Conservation (phyloP, 2,888 invertebrate genomes). For the Doris montereyensis region DNA sequence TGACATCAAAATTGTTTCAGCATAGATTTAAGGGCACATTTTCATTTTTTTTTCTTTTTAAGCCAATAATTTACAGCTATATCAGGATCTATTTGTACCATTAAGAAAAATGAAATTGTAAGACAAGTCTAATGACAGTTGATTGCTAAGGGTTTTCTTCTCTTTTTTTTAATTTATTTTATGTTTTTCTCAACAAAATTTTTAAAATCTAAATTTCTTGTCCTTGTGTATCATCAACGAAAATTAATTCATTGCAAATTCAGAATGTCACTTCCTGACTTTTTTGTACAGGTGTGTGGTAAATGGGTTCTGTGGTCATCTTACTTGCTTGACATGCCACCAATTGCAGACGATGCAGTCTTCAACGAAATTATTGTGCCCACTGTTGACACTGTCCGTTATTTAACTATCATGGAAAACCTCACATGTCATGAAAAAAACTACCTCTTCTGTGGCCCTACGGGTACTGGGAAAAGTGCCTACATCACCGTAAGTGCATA, state of each 20-base stretch:
- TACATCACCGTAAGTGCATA: slow-evolving; percentile 74
- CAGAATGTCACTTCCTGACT: not conserved
- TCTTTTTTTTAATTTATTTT: not conserved
- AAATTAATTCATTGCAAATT: not conserved
- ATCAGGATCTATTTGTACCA: no score
- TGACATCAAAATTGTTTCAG: no score
- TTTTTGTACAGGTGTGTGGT: slow-evolving; percentile 76
- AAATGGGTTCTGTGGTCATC: slow-evolving; percentile 95
- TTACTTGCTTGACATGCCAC: slow-evolving; percentile 78
- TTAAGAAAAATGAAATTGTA: no score
- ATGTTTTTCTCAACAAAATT: no score
- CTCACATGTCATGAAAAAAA: slow-evolving; percentile 87
- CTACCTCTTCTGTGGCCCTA: slow-evolving; percentile 83
- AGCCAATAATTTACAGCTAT: no score
- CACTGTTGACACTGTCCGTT: slow-evolving; percentile 91
- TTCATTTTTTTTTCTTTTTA: no score
- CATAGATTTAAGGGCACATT: no score
- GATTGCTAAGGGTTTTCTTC: no score
- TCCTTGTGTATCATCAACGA: not conserved
- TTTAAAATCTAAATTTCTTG: not conserved
- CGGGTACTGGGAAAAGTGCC: slow-evolving; percentile 74
- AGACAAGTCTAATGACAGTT: no score
- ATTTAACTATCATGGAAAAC: slow-evolving; percentile 84
- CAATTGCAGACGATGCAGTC: slow-evolving; percentile 80
- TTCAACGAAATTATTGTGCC: slow-evolving; percentile 96